These are phyloP conservation scores for Pan paniscus DNA, from an alignment of 2,113 vertebrate genomes.

Conservation along the genomic window DNA sequence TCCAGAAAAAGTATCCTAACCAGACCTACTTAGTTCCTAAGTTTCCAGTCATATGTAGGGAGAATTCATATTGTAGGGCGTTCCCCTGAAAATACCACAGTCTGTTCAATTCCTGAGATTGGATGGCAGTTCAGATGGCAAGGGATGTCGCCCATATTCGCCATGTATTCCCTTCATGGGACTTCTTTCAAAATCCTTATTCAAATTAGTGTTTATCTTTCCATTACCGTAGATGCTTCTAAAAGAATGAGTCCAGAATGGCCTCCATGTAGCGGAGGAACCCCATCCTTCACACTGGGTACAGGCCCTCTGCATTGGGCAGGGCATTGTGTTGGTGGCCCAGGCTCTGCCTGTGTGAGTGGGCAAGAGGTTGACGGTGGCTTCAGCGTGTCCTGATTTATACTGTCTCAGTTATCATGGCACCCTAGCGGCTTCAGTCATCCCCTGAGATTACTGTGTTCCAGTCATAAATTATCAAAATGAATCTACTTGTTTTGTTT, in stretches of 20 bases:
- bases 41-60: fast-evolving
- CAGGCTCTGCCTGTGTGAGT: background rate
- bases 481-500: background rate
- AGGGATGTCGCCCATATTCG: fast-evolving
- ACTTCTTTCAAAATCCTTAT: background rate
- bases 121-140: fast-evolving
- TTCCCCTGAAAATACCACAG: background rate
- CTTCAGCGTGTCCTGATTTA: background rate
- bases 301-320: fast-evolving
- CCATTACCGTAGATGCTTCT: background rate
- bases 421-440: fast-evolving
- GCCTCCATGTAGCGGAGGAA: background rate
- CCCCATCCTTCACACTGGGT: fast-evolving
- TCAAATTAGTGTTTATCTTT: background rate
- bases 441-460: background rate
- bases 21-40: background rate
- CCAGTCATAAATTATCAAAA: fast-evolving
- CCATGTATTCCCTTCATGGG: fast-evolving
- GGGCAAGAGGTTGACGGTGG: background rate
- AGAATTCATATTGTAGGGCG: background rate
- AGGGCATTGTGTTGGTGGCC: background rate
- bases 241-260: background rate
- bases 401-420: fast-evolving
- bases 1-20: background rate
- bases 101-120: background rate